phyloP scores from a whole-genome alignment of 2,888 invertebrate genomes.

The Chrysopilus asiliformis region DNA sequence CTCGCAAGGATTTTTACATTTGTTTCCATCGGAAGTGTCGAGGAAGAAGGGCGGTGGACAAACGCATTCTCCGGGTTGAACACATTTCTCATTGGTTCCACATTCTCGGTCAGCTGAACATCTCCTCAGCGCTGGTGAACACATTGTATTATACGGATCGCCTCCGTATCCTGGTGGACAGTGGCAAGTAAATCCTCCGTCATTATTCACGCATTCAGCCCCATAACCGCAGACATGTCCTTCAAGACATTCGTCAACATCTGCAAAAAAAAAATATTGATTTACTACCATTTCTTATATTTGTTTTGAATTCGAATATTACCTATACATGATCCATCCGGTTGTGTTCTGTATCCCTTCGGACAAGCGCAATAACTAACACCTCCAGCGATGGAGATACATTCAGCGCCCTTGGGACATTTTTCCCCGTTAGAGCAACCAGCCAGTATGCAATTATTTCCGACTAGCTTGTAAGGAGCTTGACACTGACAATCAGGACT shows the following conservation, averaged over 20 bases:
- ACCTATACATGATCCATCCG: slow-evolving; percentile 65
- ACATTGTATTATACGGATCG: slow-evolving; percentile 68
- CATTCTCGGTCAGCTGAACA: slow-evolving; percentile 76
- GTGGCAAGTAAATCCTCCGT: slow-evolving; percentile 64
- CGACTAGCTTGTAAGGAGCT: slow-evolving; percentile 70
- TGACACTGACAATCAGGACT: slow-evolving; percentile 76
- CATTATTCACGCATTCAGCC: slow-evolving; percentile 69
- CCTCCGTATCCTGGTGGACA: slow-evolving; percentile 73
- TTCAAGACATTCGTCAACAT: slow-evolving; percentile 72
- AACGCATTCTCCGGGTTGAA: slow-evolving; percentile 81
- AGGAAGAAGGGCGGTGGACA: slow-evolving; percentile 84
- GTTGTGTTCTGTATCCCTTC: slow-evolving; percentile 62
- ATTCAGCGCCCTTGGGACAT: slow-evolving; percentile 78
- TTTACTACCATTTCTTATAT: background rate
- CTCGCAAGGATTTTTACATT: slow-evolving; percentile 87
- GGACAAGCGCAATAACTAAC: slow-evolving; percentile 91
- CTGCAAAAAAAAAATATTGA: slow-evolving; percentile 26
- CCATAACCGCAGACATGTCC: slow-evolving; percentile 72
- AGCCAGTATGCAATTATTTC: slow-evolving; percentile 71
- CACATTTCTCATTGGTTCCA: slow-evolving; percentile 74
- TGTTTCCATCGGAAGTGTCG: slow-evolving; percentile 67
- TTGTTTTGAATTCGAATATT: slow-evolving; percentile 4
- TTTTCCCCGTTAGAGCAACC: slow-evolving; percentile 69
- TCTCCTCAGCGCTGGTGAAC: slow-evolving; percentile 67
- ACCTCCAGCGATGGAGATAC: slow-evolving; percentile 77